Evolutionary conservation across 2,797 vertebrate species (phyloP).

Genomic region (Morus bassanus): DNA sequence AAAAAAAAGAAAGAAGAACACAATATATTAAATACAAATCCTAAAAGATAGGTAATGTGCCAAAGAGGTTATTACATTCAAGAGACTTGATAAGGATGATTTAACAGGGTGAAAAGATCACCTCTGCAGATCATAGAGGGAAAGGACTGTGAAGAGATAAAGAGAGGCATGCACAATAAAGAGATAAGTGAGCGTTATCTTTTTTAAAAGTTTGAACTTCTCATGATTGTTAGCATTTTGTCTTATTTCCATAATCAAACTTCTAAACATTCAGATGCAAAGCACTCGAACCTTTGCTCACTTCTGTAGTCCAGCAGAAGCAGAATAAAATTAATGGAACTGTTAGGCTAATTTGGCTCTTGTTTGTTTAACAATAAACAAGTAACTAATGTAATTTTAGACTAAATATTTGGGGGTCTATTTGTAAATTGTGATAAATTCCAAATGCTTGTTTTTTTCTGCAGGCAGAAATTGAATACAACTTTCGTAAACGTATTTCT

Average conservation of each 20-base stretch:
- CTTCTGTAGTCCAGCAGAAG: background rate
- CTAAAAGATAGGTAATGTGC: constrained; percentile 47
- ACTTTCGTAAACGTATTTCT: background rate
- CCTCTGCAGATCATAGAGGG: constrained; percentile 10
- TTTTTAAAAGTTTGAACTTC: background rate
- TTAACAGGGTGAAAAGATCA: constrained; percentile 57
- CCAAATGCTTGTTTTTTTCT: background rate
- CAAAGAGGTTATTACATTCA: constrained; percentile 51
- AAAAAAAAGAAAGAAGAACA: background rate
- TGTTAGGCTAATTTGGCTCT: background rate
- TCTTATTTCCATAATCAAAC: constrained; percentile 4
- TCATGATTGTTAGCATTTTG: background rate
- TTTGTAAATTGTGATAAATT: background rate
- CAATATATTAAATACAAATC: constrained; percentile 51
- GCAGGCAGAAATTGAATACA: background rate
- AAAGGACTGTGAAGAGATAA: constrained; percentile 10
- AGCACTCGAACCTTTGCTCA: background rate
- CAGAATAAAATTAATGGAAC: background rate
- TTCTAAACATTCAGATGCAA: background rate
- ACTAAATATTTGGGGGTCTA: background rate
- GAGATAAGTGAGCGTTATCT: constrained; percentile 22
- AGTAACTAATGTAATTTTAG: background rate
- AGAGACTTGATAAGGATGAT: constrained; percentile 36
- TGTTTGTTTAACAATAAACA: background rate
- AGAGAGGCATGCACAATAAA: background rate